phyloP scores from a whole-genome alignment of 2,797 vertebrate genomes.

The Numenius phaeopus region DNA sequence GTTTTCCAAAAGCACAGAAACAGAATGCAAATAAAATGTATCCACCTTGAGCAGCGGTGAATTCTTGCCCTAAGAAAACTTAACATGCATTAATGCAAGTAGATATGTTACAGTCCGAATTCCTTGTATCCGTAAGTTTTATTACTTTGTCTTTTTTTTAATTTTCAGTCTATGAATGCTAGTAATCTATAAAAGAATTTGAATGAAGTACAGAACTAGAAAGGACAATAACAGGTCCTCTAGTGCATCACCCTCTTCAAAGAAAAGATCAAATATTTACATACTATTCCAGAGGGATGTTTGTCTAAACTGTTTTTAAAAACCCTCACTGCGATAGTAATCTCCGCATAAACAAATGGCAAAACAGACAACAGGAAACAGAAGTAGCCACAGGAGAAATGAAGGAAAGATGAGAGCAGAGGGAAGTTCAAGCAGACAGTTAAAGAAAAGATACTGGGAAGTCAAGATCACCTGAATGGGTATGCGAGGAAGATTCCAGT shows the following conservation, averaged over 20 bases:
- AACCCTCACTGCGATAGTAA: constrained; percentile 5
- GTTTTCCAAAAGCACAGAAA: neutral
- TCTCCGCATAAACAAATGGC: neutral
- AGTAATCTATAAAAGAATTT: neutral
- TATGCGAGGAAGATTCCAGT: neutral
- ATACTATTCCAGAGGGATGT: neutral
- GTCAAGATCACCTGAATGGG: neutral
- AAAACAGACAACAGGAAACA: constrained; percentile 2
- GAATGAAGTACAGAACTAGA: constrained; percentile 10
- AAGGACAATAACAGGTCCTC: neutral
- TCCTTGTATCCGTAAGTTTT: neutral
- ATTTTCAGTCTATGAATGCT: neutral
- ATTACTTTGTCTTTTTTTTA: neutral
- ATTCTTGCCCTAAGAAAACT: neutral
- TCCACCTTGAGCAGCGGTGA: neutral
- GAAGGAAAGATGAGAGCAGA: neutral
- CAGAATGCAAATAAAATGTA: neutral
- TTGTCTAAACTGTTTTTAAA: neutral
- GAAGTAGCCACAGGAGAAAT: neutral
- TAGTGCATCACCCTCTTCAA: neutral
- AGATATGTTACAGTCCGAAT: neutral
- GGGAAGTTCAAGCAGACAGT: neutral
- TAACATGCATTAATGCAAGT: neutral
- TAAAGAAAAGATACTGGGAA: neutral
- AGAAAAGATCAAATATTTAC: constrained; percentile 36